Evolutionary conservation across 2,797 vertebrate species (phyloP).

Genomic region (Psittacula derbiana): DNA sequence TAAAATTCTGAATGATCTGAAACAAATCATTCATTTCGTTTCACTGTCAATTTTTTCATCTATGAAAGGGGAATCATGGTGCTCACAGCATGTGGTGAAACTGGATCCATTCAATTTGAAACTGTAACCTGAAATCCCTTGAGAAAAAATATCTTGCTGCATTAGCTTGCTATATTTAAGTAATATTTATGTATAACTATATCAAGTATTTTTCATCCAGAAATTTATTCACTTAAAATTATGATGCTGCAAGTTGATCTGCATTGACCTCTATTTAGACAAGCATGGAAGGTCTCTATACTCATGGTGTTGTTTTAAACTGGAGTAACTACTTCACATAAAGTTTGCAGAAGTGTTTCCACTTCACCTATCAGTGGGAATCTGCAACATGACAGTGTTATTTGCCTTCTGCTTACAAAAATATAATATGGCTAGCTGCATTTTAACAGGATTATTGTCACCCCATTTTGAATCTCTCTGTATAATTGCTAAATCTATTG

Average conservation of each 20-base stretch:
- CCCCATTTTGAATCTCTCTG: background rate
- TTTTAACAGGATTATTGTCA: background rate
- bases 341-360: background rate
- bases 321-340: background rate
- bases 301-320: background rate
- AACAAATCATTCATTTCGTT: background rate
- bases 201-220: background rate
- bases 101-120: background rate
- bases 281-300: background rate
- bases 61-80: background rate
- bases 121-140: background rate
- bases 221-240: background rate
- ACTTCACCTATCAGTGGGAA: background rate
- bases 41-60: background rate
- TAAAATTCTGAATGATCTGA: background rate
- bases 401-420: background rate
- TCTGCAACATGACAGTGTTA: background rate
- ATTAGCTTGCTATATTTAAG: background rate
- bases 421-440: background rate
- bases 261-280: background rate
- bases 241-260: background rate
- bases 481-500: rapidly evolving
- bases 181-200: background rate
- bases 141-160: background rate
- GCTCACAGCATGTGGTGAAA: background rate